These are phyloP conservation scores for Spinus pinus DNA, from an alignment of 2,797 vertebrate genomes.

Conservation along the genomic window DNA sequence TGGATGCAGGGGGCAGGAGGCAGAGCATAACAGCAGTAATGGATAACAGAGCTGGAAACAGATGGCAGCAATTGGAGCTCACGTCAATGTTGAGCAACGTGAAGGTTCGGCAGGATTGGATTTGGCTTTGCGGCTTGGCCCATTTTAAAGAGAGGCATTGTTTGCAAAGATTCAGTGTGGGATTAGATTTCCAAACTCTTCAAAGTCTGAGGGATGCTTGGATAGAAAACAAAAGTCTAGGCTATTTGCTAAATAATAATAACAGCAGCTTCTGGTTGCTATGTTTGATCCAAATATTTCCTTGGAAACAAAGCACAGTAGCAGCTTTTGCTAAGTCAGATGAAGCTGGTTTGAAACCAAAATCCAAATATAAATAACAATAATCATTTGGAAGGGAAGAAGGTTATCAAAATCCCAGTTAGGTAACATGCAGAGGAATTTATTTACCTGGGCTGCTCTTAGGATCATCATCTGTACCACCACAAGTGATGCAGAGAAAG, in stretches of 20 bases:
- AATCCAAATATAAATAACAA: neutral
- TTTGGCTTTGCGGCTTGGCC: neutral
- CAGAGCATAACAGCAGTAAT: neutral
- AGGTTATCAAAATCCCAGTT: neutral
- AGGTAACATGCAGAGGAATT: neutral
- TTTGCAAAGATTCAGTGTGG: neutral
- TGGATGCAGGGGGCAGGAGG: neutral
- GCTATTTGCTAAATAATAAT: conserved; percentile 33
- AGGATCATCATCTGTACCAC: neutral
- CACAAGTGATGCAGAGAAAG: neutral
- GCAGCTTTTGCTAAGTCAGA: neutral
- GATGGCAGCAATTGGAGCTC: neutral
- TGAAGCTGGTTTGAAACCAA: neutral
- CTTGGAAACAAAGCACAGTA: conserved; percentile 36
- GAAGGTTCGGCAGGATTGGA: neutral
- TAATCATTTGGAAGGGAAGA: neutral
- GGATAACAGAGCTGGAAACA: neutral
- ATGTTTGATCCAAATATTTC: conserved; percentile 38
- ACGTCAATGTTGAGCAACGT: neutral
- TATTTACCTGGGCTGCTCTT: neutral
- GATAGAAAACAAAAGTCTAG: neutral
- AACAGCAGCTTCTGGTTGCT: conserved; percentile 25
- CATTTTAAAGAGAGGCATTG: neutral
- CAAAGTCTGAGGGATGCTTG: neutral
- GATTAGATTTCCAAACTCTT: conserved; percentile 21